A percentile compares a stretch with the other conserved stretches of the same genome.
Conservation (phyloP, 2,797 vertebrate species). For the Falco columbarius region DNA sequence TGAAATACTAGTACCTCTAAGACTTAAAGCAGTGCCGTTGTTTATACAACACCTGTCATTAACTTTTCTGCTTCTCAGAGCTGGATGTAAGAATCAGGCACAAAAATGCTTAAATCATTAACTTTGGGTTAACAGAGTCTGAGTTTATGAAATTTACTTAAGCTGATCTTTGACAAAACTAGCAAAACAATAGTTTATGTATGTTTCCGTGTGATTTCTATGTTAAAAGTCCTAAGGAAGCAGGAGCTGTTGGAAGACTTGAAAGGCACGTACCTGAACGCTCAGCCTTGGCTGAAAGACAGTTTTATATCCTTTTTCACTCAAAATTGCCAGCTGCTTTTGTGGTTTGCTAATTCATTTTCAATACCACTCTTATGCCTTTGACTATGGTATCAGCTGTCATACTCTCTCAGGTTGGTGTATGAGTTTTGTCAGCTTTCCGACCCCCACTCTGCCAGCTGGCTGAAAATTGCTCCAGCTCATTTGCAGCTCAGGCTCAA, state of each 20-base stretch:
- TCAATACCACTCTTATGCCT: background rate
- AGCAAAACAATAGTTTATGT: background rate
- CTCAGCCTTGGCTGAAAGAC: background rate
- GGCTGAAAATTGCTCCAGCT: background rate
- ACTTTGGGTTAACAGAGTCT: background rate
- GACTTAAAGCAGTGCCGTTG: background rate
- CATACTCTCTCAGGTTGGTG: background rate
- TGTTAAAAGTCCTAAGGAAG: background rate
- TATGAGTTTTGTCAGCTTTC: background rate
- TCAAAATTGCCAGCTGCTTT: background rate
- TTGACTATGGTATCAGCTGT: background rate
- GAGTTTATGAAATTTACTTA: background rate
- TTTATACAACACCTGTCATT: background rate
- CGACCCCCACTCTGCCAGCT: background rate
- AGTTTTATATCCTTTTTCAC: background rate
- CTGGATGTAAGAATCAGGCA: fast-evolving
- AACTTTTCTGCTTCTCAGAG: background rate
- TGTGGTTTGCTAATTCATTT: background rate
- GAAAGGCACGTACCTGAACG: background rate
- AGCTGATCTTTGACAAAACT: background rate
- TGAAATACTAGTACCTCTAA: no score
- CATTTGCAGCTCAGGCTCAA: background rate
- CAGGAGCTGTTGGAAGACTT: background rate
- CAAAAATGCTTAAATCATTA: background rate
- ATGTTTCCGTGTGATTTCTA: fast-evolving